Conservation (phyloP, 2,113 vertebrate genomes). For the Toxotes jaculatrix region DNA sequence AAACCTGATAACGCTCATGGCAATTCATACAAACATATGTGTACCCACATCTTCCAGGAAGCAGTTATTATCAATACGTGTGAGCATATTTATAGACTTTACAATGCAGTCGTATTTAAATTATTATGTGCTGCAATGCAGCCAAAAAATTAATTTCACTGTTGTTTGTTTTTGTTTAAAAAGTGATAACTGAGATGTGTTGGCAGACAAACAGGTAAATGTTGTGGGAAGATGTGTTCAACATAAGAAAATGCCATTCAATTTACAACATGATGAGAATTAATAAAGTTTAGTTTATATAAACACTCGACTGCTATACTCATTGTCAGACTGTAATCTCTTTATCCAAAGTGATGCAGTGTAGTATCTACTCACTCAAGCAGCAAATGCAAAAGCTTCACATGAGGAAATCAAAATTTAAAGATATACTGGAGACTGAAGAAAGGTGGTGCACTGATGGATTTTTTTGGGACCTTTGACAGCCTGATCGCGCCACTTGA, state of each 20-base stretch:
- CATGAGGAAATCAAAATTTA: neutral
- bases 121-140: neutral
- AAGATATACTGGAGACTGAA: neutral
- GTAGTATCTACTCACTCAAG: neutral
- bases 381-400: slow-evolving; percentile 19
- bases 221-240: slow-evolving; percentile 11
- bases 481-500: slow-evolving; percentile 54
- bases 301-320: neutral
- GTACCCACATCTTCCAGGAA: neutral
- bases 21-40: slow-evolving; percentile 35
- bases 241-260: slow-evolving; percentile 23
- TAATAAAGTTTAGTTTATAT: neutral
- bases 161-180: neutral
- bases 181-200: neutral
- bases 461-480: slow-evolving; percentile 36
- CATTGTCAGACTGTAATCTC: neutral
- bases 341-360: slow-evolving; percentile 21
- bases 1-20: slow-evolving; percentile 49
- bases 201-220: slow-evolving; percentile 1
- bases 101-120: neutral
- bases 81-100: slow-evolving; percentile 4
- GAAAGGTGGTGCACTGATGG: slow-evolving; percentile 15
- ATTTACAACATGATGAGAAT: slow-evolving; percentile 30
- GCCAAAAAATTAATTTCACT: neutral
- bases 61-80: neutral